Percentiles rank a stretch among this genome's conserved stretches.
phyloP scores from a whole-genome alignment of 1,140 invertebrate species.

The Drosophila teissieri region DNA sequence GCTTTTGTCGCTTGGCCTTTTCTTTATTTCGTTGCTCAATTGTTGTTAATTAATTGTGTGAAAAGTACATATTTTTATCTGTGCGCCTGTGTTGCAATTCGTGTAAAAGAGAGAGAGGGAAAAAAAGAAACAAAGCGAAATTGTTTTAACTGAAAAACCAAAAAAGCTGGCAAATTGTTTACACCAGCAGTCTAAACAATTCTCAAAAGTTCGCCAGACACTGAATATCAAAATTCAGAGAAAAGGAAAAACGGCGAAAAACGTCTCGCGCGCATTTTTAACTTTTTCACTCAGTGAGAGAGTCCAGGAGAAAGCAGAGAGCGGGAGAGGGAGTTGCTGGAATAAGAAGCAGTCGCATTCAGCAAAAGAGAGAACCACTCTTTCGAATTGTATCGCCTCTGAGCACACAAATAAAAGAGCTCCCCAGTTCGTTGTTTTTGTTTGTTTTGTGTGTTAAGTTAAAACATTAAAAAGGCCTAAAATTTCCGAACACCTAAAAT shows the following conservation, averaged over 20 bases:
- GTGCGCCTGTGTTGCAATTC: constrained; percentile 8
- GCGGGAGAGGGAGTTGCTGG: constrained; percentile 41
- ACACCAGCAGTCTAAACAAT: constrained; percentile 11
- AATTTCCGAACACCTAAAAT: constrained; percentile 39
- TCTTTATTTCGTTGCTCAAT: constrained; percentile 52
- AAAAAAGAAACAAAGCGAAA: constrained; percentile 7
- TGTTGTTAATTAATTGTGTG: constrained; percentile 45
- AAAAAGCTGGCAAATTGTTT: constrained; percentile 19
- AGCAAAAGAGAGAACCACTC: constrained; percentile 26
- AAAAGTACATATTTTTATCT: constrained; percentile 22
- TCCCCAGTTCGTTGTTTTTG: constrained; percentile 52
- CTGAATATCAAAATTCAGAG: constrained; percentile 14
- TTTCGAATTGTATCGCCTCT: constrained; percentile 12
- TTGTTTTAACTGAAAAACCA: constrained; percentile 6
- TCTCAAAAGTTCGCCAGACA: constrained; percentile 25
- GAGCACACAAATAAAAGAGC: constrained; percentile 52
- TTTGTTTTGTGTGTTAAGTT: constrained; percentile 41
- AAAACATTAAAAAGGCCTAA: constrained; percentile 33
- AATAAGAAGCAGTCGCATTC: constrained; percentile 42
- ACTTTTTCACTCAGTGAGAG: constrained; percentile 66
- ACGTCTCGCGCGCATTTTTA: constrained; percentile 71
- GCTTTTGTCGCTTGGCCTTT: constrained; percentile 58
- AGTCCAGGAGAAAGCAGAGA: constrained; percentile 19
- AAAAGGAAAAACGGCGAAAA: constrained; percentile 55
- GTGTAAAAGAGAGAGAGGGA: constrained; percentile 7